Conservation (phyloP, 2,797 vertebrate genomes). For the Phylloscopus collybita region DNA sequence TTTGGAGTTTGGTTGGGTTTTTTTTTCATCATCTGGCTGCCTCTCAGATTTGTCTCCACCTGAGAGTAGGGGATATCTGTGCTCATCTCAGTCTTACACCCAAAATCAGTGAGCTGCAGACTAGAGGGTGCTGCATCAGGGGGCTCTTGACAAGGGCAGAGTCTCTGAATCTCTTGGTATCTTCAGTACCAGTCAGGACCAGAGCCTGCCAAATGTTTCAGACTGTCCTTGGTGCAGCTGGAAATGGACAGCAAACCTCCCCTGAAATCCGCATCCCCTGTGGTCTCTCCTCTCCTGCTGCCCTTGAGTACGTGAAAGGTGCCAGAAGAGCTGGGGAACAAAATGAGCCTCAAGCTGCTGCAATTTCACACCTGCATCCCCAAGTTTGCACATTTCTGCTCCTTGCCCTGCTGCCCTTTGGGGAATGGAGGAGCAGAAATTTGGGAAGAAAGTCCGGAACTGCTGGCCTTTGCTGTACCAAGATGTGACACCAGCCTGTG, state of each 20-base stretch:
- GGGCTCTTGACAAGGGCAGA: not conserved
- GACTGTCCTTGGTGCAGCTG: not conserved
- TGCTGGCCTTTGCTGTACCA: not conserved
- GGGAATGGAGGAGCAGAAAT: not conserved
- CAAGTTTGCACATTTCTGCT: not conserved
- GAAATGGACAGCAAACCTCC: not conserved
- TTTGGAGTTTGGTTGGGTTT: not conserved
- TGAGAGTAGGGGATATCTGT: no score
- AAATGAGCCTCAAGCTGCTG: not conserved
- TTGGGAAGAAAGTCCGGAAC: not conserved
- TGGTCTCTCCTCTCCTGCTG: not conserved
- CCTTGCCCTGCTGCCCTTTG: not conserved
- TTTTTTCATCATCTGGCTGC: not conserved
- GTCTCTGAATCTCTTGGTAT: not conserved
- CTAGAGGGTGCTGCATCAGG: not conserved
- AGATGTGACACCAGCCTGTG: not conserved
- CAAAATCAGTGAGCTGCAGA: not conserved
- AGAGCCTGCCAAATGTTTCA: rapidly evolving
- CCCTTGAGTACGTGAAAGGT: not conserved
- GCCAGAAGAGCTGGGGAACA: not conserved
- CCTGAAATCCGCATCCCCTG: not conserved
- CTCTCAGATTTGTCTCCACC: not conserved
- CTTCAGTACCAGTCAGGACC: not conserved
- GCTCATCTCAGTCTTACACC: not conserved
- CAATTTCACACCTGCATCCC: not conserved